phyloP scores from a whole-genome alignment of 2,888 invertebrate genomes.

The Argyra leucocephala region DNA sequence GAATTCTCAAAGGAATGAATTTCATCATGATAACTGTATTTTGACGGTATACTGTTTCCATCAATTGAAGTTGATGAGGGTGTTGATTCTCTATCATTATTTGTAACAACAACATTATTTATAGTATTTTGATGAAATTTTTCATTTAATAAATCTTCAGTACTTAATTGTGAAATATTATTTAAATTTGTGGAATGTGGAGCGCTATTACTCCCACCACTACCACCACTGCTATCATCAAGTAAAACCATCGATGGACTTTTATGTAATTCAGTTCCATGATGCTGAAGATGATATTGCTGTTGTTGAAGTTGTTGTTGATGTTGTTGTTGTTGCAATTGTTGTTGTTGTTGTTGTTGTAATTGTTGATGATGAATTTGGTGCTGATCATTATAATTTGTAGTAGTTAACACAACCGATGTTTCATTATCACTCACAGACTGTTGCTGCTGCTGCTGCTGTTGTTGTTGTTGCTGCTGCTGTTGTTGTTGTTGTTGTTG shows the following conservation, averaged over 20 bases:
- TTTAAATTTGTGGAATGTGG: neutral
- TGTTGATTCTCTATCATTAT: constrained; percentile 1
- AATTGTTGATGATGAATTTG: constrained; percentile 8
- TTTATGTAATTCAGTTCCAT: neutral
- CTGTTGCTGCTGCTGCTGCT: constrained; percentile 21
- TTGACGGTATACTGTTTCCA: neutral
- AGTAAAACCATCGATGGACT: neutral
- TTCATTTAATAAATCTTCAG: constrained; percentile 14
- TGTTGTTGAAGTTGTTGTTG: constrained; percentile 13
- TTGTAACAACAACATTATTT: constrained; percentile 15
- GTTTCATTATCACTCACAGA: constrained; percentile 8
- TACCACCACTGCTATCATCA: neutral
- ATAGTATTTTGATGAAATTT: constrained; percentile 20
- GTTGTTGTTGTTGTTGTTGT: constrained; percentile 17
- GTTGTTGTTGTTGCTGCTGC: constrained; percentile 7
- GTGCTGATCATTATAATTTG: constrained; percentile 7
- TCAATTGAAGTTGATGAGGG: neutral
- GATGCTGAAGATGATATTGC: constrained; percentile 20
- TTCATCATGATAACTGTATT: constrained; percentile 29
- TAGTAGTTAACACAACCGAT: constrained; percentile 15
- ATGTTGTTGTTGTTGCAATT: neutral
- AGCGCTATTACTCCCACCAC: neutral
- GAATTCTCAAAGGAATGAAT: constrained; percentile 33
- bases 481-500: constrained; percentile 21
- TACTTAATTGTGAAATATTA: constrained; percentile 12